Percentiles rank a stretch among this genome's conserved stretches.
Evolutionary conservation across 1,140 invertebrate species (phyloP).

Genomic region (Zaprionus africanus): DNA sequence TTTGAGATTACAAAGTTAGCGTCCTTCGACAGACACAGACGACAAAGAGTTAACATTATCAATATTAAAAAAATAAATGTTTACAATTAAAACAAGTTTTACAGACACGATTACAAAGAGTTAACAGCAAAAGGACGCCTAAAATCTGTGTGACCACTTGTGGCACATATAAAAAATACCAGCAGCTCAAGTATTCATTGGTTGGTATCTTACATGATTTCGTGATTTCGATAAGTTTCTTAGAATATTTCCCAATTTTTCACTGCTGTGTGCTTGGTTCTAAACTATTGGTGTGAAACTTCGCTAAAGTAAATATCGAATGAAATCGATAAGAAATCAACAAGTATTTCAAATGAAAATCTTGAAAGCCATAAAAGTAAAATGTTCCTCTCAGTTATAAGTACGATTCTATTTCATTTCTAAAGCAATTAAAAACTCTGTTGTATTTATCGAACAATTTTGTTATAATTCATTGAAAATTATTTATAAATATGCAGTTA

Average conservation of each 20-base stretch:
- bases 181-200: background rate
- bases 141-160: conserved; percentile 5
- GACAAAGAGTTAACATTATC: conserved; percentile 48
- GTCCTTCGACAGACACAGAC: conserved; percentile 60
- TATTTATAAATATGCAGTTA: conserved; percentile 78
- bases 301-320: background rate
- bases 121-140: conserved; percentile 21
- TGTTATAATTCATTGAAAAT: conserved; percentile 79
- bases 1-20: conserved; percentile 43
- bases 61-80: background rate
- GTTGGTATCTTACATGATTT: background rate
- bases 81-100: background rate
- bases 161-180: background rate
- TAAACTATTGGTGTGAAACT: background rate
- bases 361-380: background rate
- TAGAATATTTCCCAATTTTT: background rate
- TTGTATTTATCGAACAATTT: conserved; percentile 70
- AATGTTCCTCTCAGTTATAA: background rate
- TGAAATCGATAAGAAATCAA: background rate
- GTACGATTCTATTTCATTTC: too few species aligned
- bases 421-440: conserved; percentile 17
- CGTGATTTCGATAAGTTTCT: background rate
- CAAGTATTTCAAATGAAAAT: background rate
- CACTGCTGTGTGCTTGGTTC: background rate
- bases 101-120: background rate